phyloP scores from a whole-genome alignment of 2,888 invertebrate species.

The Mantis religiosa region DNA sequence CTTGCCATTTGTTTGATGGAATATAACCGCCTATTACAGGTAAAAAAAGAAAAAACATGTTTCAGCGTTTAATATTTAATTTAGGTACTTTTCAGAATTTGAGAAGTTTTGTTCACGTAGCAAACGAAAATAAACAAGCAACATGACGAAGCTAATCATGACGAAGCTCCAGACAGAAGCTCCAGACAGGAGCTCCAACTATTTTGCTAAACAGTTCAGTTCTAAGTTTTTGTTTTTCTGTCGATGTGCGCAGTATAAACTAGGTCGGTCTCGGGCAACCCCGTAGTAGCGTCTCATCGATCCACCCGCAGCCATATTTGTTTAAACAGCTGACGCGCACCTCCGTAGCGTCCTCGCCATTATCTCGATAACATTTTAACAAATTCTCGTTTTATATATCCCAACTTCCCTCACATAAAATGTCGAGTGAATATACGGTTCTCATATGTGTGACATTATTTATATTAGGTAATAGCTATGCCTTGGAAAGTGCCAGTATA shows the following conservation, averaged over 20 bases:
- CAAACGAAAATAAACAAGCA: too few relatives aligned
- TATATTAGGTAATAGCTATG: not conserved
- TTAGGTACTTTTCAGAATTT: too few relatives aligned
- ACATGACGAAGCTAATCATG: not conserved
- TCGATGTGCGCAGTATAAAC: not conserved
- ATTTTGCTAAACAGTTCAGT: not conserved
- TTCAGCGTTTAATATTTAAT: too few relatives aligned
- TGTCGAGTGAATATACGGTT: not conserved
- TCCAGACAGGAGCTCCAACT: not conserved
- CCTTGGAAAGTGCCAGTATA: not conserved
- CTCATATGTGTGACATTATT: not conserved
- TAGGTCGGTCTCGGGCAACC: not conserved
- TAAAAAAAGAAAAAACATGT: too few relatives aligned
- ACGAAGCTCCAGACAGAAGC: not conserved
- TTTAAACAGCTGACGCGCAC: conserved; percentile 5
- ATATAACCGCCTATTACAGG: too few relatives aligned
- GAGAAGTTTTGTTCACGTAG: too few relatives aligned
- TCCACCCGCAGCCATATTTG: conserved; percentile 1
- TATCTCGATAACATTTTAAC: not conserved
- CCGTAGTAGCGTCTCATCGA: not conserved
- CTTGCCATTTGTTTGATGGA: too few relatives aligned
- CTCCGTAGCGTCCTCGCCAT: not conserved
- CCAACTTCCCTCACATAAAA: not conserved
- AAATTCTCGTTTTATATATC: not conserved
- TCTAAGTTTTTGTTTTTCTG: not conserved